phyloP scores from a whole-genome alignment of 2,888 invertebrate species.

The Sthenelais limicola region DNA sequence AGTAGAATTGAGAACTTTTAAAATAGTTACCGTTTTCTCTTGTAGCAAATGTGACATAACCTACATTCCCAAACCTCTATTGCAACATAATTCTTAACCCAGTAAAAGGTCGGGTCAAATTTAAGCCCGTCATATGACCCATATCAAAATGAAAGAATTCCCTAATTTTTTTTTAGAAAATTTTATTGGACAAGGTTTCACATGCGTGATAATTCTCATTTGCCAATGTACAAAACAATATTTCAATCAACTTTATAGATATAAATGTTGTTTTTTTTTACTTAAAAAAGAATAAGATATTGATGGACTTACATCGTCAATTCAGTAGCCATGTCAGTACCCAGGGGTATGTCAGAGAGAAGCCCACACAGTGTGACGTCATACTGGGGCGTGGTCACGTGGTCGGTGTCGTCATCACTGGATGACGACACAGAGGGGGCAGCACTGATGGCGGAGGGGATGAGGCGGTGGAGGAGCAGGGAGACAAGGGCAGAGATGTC shows the following conservation, averaged over 20 bases:
- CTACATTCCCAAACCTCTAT: too few relatives aligned
- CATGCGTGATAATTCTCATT: too few relatives aligned
- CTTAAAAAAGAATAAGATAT: background rate
- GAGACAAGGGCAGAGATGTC: constrained; percentile 55
- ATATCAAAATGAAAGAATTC: too few relatives aligned
- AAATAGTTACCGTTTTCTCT: too few relatives aligned
- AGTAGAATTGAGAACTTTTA: too few relatives aligned
- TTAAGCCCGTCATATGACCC: too few relatives aligned
- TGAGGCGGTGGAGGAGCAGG: constrained; percentile 57
- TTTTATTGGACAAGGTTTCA: too few relatives aligned
- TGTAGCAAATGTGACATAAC: too few relatives aligned
- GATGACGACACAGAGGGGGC: constrained; percentile 54
- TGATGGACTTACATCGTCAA: constrained; percentile 54
- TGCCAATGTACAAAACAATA: background rate
- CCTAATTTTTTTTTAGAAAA: too few relatives aligned
- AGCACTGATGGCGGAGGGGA: constrained; percentile 60
- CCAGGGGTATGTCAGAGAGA: constrained; percentile 56
- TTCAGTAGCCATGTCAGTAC: constrained; percentile 51
- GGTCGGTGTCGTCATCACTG: constrained; percentile 56
- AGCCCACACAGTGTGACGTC: constrained; percentile 57
- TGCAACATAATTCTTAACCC: too few relatives aligned
- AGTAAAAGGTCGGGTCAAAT: too few relatives aligned
- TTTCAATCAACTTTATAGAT: too few relatives aligned
- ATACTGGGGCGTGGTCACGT: constrained; percentile 50
- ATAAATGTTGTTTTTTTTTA: background rate